phyloP scores from a whole-genome alignment of 2,113 vertebrate genomes.

The Semnopithecus entellus region DNA sequence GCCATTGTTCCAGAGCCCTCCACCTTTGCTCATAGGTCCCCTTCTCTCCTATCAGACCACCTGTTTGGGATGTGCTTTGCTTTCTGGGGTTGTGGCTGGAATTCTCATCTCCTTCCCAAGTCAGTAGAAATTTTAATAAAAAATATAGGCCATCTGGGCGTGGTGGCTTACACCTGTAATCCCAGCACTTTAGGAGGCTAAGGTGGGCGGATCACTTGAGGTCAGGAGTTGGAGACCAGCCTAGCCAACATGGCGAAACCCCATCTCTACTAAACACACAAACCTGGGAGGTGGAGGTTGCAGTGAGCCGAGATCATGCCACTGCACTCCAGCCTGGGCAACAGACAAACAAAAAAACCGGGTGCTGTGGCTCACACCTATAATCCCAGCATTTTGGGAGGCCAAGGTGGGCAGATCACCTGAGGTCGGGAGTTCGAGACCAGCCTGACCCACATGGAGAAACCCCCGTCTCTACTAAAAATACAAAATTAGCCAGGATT shows the following conservation, averaged over 20 bases:
- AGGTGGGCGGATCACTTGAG: neutral
- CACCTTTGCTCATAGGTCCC: neutral
- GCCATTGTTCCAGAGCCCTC: neutral
- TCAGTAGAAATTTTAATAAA: neutral
- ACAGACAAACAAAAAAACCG: too few relatives aligned
- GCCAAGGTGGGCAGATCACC: too few relatives aligned
- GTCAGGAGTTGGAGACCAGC: neutral
- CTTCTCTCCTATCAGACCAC: neutral
- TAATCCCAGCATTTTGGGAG: too few relatives aligned
- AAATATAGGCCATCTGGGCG: neutral
- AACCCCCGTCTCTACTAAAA: too few relatives aligned
- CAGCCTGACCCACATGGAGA: too few relatives aligned
- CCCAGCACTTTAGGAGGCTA: neutral
- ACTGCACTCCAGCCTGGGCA: too few relatives aligned
- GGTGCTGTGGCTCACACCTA: too few relatives aligned
- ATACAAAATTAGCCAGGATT: too few relatives aligned
- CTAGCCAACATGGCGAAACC: neutral
- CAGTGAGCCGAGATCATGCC: too few relatives aligned
- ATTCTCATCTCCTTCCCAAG: neutral
- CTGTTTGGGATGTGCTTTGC: neutral
- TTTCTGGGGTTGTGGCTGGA: neutral
- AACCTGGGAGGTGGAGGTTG: too few relatives aligned
- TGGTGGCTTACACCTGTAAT: neutral
- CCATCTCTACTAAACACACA: neutral
- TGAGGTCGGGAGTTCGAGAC: too few relatives aligned